Conservation (phyloP, 1,140 invertebrate genomes). For the Pararge aegeria region DNA sequence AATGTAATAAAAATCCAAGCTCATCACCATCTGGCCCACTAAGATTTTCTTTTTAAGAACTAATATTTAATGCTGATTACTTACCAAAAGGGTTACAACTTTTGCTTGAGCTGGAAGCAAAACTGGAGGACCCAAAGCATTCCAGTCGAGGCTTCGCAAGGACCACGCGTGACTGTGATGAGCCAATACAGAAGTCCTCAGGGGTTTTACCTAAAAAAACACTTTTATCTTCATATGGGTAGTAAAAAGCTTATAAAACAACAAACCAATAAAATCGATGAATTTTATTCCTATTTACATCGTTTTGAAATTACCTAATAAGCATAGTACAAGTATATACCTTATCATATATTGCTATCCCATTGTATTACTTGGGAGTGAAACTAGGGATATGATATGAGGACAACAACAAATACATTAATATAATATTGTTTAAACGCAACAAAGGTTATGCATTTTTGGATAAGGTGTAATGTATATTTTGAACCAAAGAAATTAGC, state of each 20-base stretch:
- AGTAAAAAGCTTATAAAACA: conserved; percentile 8
- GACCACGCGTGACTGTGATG: conserved; percentile 61
- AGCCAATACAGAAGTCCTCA: conserved; percentile 65
- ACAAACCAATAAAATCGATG: conserved; percentile 14
- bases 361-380: not conserved
- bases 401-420: not conserved
- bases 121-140: conserved; percentile 62
- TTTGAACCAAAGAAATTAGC: not conserved
- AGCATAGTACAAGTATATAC: too few species aligned
- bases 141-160: conserved; percentile 68
- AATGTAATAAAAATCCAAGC: too few species aligned
- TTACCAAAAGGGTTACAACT: conserved; percentile 61
- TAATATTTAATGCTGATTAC: too few species aligned
- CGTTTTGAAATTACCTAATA: not conserved
- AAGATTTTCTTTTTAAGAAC: conserved; percentile 5
- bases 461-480: not conserved
- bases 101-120: conserved; percentile 62
- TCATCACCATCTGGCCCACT: too few species aligned
- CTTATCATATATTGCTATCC: too few species aligned
- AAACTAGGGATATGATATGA: not conserved
- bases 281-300: not conserved
- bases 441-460: not conserved
- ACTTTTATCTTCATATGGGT: conserved; percentile 9
- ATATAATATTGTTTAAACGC: too few species aligned
- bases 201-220: conserved; percentile 49